phyloP scores from a whole-genome alignment of 2,888 invertebrate genomes.

The Criorhina ranunculi region DNA sequence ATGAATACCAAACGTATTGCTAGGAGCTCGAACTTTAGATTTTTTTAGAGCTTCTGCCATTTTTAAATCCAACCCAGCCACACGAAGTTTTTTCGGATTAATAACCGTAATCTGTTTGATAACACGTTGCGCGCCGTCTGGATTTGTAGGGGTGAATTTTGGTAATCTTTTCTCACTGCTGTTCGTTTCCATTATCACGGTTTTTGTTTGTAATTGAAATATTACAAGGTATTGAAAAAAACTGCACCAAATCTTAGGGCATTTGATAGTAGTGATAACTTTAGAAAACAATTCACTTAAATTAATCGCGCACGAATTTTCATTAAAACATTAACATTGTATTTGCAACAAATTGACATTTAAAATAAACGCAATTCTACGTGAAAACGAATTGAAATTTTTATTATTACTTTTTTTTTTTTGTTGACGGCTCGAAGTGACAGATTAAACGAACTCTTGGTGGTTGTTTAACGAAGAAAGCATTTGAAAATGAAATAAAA shows the following conservation, averaged over 20 bases:
- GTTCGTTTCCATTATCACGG: conserved; percentile 37
- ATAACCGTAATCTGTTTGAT: conserved; percentile 81
- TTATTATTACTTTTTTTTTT: no score
- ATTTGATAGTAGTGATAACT: neutral
- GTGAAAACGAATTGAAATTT: neutral
- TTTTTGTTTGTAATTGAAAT: neutral
- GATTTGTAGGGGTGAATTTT: conserved; percentile 52
- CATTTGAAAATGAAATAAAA: conserved; percentile 18
- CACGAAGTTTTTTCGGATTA: conserved; percentile 82
- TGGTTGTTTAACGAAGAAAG: conserved; percentile 59
- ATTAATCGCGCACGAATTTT: neutral
- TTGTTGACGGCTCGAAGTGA: conserved; percentile 40
- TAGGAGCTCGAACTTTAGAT: conserved; percentile 27
- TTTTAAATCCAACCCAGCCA: conserved; percentile 81
- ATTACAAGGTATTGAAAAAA: neutral
- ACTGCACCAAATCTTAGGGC: neutral
- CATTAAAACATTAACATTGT: conserved; percentile 20
- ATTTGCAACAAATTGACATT: conserved; percentile 9
- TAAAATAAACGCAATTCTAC: conserved; percentile 14
- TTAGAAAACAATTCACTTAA: neutral
- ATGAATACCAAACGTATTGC: neutral
- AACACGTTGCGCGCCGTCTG: conserved; percentile 78
- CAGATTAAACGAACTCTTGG: conserved; percentile 58
- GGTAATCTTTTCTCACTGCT: conserved; percentile 38
- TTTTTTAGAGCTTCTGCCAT: conserved; percentile 81